phyloP scores from a whole-genome alignment of 1,140 invertebrate genomes.

The Drosophila obscura region DNA sequence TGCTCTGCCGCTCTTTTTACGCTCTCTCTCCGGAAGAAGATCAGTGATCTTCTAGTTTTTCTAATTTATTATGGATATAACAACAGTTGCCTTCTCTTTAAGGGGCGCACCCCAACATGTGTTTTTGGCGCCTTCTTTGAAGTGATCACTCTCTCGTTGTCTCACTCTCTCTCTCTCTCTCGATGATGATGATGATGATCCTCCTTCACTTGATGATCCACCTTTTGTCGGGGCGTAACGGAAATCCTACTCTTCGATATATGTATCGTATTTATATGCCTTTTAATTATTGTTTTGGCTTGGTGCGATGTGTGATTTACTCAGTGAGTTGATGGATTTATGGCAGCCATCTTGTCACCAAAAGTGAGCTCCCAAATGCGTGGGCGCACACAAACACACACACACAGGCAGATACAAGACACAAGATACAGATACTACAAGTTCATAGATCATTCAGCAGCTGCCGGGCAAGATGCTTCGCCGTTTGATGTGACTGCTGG shows the following conservation, averaged over 20 bases:
- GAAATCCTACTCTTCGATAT: constrained; percentile 68
- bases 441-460: constrained; percentile 65
- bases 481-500: constrained; percentile 48
- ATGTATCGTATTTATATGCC: constrained; percentile 30
- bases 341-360: constrained; percentile 72
- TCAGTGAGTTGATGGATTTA: constrained; percentile 75
- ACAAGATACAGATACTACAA: background rate
- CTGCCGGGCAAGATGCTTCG: constrained; percentile 28
- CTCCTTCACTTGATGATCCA: constrained; percentile 60
- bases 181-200: constrained; percentile 38
- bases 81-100: constrained; percentile 59
- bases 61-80: constrained; percentile 69
- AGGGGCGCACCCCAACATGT: constrained; percentile 66
- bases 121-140: constrained; percentile 60
- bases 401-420: background rate
- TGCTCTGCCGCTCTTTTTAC: constrained; percentile 19
- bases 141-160: constrained; percentile 38
- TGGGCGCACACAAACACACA: constrained; percentile 43
- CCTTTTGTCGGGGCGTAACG: constrained; percentile 60
- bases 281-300: constrained; percentile 63
- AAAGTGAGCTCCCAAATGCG: constrained; percentile 24
- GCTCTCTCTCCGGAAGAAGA: constrained; percentile 35
- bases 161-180: constrained; percentile 2
- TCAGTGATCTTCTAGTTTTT: constrained; percentile 53
- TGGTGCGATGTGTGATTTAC: constrained; percentile 63